A percentile compares a stretch with the other conserved stretches of the same genome.
phyloP scores from a whole-genome alignment of 2,113 vertebrate species.

The Bombycilla garrulus region DNA sequence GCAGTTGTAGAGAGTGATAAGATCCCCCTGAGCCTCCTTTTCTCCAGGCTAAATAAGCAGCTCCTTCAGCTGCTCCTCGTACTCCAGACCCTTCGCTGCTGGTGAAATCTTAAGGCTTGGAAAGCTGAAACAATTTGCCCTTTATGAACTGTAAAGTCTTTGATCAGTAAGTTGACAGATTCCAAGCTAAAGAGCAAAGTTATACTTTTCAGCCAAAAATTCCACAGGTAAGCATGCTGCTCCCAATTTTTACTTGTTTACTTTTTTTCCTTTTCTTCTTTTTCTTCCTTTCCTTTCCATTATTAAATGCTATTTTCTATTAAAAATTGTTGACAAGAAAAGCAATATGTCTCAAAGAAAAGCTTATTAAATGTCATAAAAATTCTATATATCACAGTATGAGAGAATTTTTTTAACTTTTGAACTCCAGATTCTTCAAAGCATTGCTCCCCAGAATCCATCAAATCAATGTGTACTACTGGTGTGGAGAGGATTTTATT shows the following conservation, averaged over 20 bases:
- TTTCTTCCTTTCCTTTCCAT: background rate
- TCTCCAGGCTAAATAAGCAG: background rate
- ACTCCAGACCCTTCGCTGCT: background rate
- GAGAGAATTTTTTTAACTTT: background rate
- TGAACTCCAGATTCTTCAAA: background rate
- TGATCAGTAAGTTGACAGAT: background rate
- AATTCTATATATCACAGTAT: background rate
- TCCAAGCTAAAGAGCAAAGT: background rate
- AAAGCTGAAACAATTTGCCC: background rate
- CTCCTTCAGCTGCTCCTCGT: background rate
- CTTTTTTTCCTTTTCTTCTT: background rate
- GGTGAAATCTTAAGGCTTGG: background rate
- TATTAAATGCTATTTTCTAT: background rate
- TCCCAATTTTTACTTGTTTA: background rate
- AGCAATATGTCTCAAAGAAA: background rate
- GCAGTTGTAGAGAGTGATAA: accelerated
- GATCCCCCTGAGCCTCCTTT: background rate
- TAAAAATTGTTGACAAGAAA: background rate
- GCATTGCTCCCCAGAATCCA: background rate
- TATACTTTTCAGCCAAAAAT: background rate
- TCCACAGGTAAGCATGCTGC: background rate
- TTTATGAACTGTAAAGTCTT: background rate
- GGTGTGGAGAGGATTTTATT: background rate
- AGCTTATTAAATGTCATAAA: background rate
- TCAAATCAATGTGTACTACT: background rate